These are phyloP conservation scores for Hemithea aestivaria DNA, from an alignment of 2,888 invertebrate genomes.

Conservation along the genomic window DNA sequence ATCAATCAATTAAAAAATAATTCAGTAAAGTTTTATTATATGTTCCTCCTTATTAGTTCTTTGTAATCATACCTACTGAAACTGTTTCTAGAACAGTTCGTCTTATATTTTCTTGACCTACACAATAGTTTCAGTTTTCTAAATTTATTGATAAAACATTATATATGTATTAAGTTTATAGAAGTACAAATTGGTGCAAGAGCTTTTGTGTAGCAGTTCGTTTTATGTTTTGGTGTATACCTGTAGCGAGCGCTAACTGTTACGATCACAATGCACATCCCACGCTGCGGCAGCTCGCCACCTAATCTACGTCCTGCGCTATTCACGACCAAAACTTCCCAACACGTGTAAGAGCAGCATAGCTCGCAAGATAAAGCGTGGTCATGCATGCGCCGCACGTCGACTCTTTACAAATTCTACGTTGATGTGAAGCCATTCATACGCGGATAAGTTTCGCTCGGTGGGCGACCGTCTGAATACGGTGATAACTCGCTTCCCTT, in stretches of 20 bases:
- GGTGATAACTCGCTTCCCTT: conserved; percentile 59
- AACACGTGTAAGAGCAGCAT: conserved; percentile 39
- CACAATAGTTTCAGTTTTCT: too few relatives aligned
- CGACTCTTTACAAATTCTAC: conserved; percentile 74
- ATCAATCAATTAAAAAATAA: too few relatives aligned
- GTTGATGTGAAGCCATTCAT: conserved; percentile 69
- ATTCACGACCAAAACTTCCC: conserved; percentile 52
- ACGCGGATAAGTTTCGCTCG: conserved; percentile 64
- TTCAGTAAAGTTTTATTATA: too few relatives aligned
- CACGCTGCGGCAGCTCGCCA: conserved; percentile 18
- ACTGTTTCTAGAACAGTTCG: too few relatives aligned
- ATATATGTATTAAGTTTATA: too few relatives aligned
- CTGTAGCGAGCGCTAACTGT: conserved; percentile 2
- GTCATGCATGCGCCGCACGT: conserved; percentile 70
- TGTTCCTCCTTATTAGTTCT: too few relatives aligned
- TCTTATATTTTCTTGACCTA: too few relatives aligned
- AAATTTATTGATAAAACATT: too few relatives aligned
- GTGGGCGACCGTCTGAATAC: conserved; percentile 59
- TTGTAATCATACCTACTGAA: too few relatives aligned
- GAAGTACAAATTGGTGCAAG: too few relatives aligned
- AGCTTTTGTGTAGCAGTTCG: too few relatives aligned
- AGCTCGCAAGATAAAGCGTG: conserved; percentile 59
- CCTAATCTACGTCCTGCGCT: conserved; percentile 45
- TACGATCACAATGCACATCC: conserved; percentile 22
- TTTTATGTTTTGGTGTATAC: neutral